Percentiles rank a stretch among this genome's conserved stretches.
These are phyloP conservation scores for Drosophila auraria DNA, from an alignment of 1,140 invertebrate species.

Conservation along the genomic window DNA sequence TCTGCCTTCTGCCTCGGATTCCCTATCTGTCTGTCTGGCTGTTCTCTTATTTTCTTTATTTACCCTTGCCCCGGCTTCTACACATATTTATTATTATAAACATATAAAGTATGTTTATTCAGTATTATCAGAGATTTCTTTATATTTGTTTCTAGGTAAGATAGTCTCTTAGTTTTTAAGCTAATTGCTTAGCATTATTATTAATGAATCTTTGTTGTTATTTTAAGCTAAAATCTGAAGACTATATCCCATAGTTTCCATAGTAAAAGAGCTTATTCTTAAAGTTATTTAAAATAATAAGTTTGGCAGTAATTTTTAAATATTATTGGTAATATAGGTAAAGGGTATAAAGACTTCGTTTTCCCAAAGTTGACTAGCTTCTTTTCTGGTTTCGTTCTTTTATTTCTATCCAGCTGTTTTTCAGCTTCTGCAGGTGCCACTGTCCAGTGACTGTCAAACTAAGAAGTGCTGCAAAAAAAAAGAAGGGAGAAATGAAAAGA, in stretches of 20 bases:
- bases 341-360: neutral
- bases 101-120: neutral
- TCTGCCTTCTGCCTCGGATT: neutral
- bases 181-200: too few species aligned
- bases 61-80: neutral
- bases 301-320: too few species aligned
- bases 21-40: neutral
- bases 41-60: neutral
- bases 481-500: neutral
- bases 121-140: neutral
- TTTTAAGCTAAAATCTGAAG: too few species aligned
- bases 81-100: neutral
- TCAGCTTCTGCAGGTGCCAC: constrained; percentile 24
- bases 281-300: too few species aligned
- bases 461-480: constrained; percentile 3
- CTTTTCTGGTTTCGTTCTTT: neutral
- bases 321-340: neutral
- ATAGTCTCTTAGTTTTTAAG: neutral
- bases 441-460: constrained; percentile 39
- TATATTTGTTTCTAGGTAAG: neutral
- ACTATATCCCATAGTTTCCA: too few species aligned
- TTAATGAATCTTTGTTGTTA: too few species aligned
- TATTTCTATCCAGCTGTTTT: neutral
- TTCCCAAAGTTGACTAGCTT: neutral
- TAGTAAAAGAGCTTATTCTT: too few species aligned